A percentile compares a stretch with the other conserved stretches of the same genome.
Evolutionary conservation across 2,797 vertebrate species (phyloP).

Genomic region (Sarcophilus harrisii): DNA sequence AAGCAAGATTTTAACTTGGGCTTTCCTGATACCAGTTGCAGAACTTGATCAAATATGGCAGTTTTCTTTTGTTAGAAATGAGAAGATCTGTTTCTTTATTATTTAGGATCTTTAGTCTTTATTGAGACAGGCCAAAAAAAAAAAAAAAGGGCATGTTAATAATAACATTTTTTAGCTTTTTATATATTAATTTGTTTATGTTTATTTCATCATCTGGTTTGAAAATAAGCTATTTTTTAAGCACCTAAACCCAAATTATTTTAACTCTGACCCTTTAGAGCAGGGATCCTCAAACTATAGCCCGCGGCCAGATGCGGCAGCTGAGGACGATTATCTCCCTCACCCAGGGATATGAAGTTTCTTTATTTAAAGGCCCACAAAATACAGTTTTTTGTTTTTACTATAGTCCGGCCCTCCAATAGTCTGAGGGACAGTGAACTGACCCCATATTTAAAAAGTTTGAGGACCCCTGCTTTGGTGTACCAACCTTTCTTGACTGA

Average conservation of each 20-base stretch:
- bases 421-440: no score
- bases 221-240: neutral
- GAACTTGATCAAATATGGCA: neutral
- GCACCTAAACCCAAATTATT: neutral
- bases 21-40: no score
- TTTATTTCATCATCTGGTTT: neutral
- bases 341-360: no score
- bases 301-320: no score
- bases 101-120: constrained; percentile 13
- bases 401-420: no score
- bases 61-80: constrained; percentile 10
- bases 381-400: no score
- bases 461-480: neutral
- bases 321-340: no score
- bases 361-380: no score
- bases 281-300: no score
- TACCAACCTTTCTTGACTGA: constrained; percentile 10
- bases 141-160: neutral
- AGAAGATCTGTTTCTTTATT: constrained; percentile 37
- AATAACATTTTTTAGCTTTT: constrained; percentile 39
- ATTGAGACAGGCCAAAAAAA: constrained; percentile 28
- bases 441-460: no score
- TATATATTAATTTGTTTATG: constrained; percentile 31
- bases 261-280: constrained; percentile 22
- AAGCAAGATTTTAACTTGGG: no score